Conservation (phyloP, 2,797 vertebrate species). For the Trachops cirrhosus region DNA sequence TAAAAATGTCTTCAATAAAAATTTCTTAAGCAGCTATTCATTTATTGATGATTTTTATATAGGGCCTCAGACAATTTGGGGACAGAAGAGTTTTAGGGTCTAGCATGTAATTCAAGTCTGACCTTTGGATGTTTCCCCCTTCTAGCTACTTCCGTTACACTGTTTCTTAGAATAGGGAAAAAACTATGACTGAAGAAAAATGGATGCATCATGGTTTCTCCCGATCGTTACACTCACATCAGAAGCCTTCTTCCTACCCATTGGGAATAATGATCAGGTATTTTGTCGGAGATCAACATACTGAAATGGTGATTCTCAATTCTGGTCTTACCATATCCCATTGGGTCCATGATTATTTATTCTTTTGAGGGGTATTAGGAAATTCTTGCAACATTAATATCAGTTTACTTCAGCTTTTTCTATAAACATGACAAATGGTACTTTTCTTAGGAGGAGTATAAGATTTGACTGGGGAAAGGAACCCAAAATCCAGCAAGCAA, state of each 20-base stretch:
- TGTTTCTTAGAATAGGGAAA: conserved; percentile 33
- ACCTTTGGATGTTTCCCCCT: background rate
- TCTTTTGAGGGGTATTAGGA: background rate
- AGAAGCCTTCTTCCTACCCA: conserved; percentile 26
- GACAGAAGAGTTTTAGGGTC: conserved; percentile 39
- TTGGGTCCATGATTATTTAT: background rate
- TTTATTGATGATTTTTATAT: conserved; percentile 41
- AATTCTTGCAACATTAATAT: conserved; percentile 36
- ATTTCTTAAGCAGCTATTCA: background rate
- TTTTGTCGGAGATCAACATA: conserved; percentile 40
- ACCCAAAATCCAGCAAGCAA: conserved; percentile 27
- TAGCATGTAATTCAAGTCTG: conserved; percentile 20
- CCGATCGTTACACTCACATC: background rate
- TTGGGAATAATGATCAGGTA: conserved; percentile 38
- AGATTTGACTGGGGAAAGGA: conserved; percentile 11
- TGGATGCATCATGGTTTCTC: background rate
- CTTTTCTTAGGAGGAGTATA: background rate
- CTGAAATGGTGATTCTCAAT: conserved; percentile 42
- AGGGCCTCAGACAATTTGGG: background rate
- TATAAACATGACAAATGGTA: conserved; percentile 1
- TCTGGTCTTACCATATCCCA: conserved; percentile 1
- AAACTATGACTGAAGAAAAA: conserved; percentile 18
- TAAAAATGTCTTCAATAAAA: background rate
- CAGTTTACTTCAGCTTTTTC: conserved; percentile 26
- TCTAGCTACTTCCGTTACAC: background rate